Percentiles rank a stretch among this genome's conserved stretches.
Conservation (phyloP, 2,888 invertebrate genomes). For the Ethmia dodecea region DNA sequence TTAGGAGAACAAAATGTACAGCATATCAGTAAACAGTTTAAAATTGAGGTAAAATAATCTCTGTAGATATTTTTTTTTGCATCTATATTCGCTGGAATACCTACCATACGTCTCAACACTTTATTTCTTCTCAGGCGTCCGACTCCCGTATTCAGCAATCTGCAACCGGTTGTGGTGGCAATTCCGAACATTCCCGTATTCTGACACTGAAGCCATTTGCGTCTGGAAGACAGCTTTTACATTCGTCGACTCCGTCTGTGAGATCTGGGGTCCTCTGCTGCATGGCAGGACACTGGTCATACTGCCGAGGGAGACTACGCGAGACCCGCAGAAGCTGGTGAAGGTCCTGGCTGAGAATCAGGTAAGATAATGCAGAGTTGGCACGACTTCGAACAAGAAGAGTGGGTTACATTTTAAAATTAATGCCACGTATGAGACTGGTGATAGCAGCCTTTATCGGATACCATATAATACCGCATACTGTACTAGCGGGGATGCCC, state of each 20-base stretch:
- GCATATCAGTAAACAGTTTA: too few species aligned
- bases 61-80: too few species aligned
- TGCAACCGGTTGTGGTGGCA: constrained; percentile 93
- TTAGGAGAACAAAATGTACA: too few species aligned
- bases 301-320: constrained; percentile 84
- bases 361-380: constrained; percentile 54
- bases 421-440: too few species aligned
- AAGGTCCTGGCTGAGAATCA: constrained; percentile 82
- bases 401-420: too few species aligned
- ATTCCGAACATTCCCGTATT: constrained; percentile 88
- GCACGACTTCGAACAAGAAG: too few species aligned
- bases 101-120: not conserved
- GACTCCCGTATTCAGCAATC: constrained; percentile 85
- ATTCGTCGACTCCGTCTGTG: constrained; percentile 93
- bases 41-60: too few species aligned
- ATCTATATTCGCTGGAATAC: too few species aligned
- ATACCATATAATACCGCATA: too few species aligned
- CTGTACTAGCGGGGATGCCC: too few species aligned
- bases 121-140: constrained; percentile 80
- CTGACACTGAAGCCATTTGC: constrained; percentile 80
- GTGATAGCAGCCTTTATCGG: too few species aligned
- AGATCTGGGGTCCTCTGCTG: constrained; percentile 91
- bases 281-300: constrained; percentile 84
- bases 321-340: constrained; percentile 87
- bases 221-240: constrained; percentile 95